phyloP scores from a whole-genome alignment of 2,113 vertebrate species.

The Oenanthe melanoleuca region DNA sequence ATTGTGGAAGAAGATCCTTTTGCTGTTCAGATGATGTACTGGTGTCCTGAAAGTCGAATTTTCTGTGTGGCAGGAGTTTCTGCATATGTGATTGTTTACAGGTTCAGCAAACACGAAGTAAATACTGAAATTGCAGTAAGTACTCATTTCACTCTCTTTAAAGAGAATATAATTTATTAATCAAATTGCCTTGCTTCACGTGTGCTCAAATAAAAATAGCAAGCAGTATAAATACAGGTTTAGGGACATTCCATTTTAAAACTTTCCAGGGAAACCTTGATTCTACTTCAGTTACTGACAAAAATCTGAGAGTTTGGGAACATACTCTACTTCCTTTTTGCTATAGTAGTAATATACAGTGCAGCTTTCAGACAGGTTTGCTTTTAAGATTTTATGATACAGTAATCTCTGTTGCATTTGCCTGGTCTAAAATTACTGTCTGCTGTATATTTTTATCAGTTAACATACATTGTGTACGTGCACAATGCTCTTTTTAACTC shows the following conservation, averaged over 20 bases:
- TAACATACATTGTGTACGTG: rapidly evolving
- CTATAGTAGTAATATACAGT: background rate
- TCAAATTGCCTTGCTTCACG: background rate
- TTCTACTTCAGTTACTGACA: background rate
- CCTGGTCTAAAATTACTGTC: background rate
- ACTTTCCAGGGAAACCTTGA: background rate
- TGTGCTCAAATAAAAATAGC: background rate
- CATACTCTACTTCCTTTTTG: background rate
- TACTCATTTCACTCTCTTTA: slow-evolving; percentile 40
- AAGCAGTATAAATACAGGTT: background rate
- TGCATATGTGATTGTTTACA: slow-evolving; percentile 92
- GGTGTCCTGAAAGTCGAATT: slow-evolving; percentile 95
- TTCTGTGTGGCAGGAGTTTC: slow-evolving; percentile 96
- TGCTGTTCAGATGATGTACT: slow-evolving; percentile 94
- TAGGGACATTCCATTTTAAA: background rate
- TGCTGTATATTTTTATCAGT: background rate
- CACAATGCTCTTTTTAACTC: background rate
- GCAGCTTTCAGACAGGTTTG: background rate
- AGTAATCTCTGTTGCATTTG: background rate
- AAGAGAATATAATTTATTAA: background rate
- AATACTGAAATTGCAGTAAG: slow-evolving; percentile 94
- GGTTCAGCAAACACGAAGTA: slow-evolving; percentile 94
- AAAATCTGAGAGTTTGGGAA: background rate
- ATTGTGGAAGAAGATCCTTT: slow-evolving; percentile 94
- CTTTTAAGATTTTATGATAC: slow-evolving; percentile 2